A percentile compares a stretch with the other conserved stretches of the same genome.
These are phyloP conservation scores for Chrysochloris asiatica DNA, from an alignment of 2,113 vertebrate species.

Conservation along the genomic window DNA sequence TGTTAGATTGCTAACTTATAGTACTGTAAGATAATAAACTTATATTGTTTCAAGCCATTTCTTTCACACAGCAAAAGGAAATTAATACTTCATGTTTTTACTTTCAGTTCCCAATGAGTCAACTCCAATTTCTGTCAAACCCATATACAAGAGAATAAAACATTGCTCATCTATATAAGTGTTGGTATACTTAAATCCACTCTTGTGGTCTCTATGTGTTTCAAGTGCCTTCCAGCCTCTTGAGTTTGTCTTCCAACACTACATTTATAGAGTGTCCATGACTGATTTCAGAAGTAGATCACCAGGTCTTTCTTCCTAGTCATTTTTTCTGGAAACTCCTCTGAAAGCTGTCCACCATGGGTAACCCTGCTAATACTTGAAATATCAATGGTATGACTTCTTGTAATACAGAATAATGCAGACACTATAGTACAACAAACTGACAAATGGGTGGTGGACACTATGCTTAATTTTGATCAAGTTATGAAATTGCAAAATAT, in stretches of 20 bases:
- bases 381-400: neutral
- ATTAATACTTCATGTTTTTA: neutral
- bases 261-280: neutral
- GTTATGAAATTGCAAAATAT: slow-evolving; percentile 23
- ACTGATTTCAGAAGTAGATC: no score
- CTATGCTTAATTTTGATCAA: neutral
- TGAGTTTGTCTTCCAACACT: neutral
- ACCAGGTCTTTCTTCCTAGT: neutral
- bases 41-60: neutral
- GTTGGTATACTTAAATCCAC: neutral
- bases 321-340: neutral
- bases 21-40: neutral
- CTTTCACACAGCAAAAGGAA: slow-evolving; percentile 24
- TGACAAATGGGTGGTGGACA: neutral
- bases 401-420: neutral
- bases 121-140: neutral
- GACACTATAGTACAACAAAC: neutral
- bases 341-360: neutral
- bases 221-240: neutral
- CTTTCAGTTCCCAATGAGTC: neutral
- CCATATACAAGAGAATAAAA: neutral
- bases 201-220: no score
- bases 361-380: neutral
- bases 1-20: neutral
- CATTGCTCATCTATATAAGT: neutral